These are phyloP conservation scores for Polietes domitor DNA, from an alignment of 2,888 invertebrate species.

Conservation along the genomic window DNA sequence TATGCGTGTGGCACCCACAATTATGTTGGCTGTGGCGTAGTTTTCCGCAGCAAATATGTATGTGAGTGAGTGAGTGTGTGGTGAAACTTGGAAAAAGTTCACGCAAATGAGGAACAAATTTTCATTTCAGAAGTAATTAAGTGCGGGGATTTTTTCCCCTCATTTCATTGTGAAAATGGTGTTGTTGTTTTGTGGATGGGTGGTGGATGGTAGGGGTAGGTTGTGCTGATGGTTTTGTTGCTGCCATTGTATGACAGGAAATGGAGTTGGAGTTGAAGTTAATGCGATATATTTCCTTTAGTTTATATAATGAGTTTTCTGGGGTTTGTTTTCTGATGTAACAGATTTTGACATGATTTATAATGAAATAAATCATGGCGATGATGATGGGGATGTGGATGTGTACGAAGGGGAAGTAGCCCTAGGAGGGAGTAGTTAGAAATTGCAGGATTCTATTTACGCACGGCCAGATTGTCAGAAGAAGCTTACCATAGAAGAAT, in stretches of 20 bases:
- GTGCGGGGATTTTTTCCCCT: conserved; percentile 33
- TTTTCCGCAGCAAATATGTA: neutral
- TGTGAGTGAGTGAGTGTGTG: neutral
- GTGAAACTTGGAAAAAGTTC: conserved; percentile 6
- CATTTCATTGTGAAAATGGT: neutral
- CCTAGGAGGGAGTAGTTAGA: neutral
- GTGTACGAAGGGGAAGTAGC: neutral
- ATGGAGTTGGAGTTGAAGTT: neutral
- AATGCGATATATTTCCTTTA: neutral
- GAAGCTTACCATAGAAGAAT: too few species aligned
- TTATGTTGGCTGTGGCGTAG: neutral
- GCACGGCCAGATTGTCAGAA: too few species aligned
- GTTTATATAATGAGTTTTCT: neutral
- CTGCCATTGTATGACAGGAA: too few species aligned
- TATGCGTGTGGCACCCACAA: conserved; percentile 50
- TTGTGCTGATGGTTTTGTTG: too few species aligned
- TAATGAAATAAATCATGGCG: conserved; percentile 47
- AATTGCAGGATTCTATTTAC: too few species aligned
- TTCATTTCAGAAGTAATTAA: conserved; percentile 57
- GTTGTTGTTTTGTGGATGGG: neutral
- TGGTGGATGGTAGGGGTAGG: neutral
- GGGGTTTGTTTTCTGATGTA: neutral
- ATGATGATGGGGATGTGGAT: neutral
- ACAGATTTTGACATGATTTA: conserved; percentile 53
- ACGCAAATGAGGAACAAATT: conserved; percentile 46